Conservation (phyloP, 2,888 invertebrate species). For the Asteroscopus sphinx region DNA sequence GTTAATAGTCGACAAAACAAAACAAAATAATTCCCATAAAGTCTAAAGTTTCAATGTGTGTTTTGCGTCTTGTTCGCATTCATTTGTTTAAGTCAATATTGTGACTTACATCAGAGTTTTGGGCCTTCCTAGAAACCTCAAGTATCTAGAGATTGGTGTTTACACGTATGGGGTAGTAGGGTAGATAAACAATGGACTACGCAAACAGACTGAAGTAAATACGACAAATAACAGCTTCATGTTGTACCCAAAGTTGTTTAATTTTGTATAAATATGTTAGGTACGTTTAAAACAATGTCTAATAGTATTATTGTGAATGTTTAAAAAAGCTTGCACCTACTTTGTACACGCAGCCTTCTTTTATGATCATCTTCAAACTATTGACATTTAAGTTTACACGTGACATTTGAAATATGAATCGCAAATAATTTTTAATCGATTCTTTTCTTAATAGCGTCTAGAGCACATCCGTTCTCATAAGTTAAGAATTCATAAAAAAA, state of each 20-base stretch:
- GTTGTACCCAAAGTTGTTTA: constrained; percentile 32
- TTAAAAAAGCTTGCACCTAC: constrained; percentile 6
- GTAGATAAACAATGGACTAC: constrained; percentile 53
- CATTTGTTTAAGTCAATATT: constrained; percentile 45
- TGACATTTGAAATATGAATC: constrained; percentile 19
- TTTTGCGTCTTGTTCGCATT: constrained; percentile 18
- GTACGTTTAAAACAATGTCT: constrained; percentile 21
- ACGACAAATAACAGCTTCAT: constrained; percentile 37
- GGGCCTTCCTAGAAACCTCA: constrained; percentile 45
- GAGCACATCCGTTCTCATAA: not conserved
- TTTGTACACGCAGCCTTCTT: constrained; percentile 24
- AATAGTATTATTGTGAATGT: constrained; percentile 21
- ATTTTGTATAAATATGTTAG: constrained; percentile 20
- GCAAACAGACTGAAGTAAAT: constrained; percentile 53
- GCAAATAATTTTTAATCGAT: constrained; percentile 12
- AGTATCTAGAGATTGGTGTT: constrained; percentile 49
- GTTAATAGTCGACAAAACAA: constrained; percentile 26
- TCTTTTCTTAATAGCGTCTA: not conserved
- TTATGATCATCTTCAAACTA: constrained; percentile 35
- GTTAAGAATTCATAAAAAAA: too few relatives aligned
- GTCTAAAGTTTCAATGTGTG: constrained; percentile 14
- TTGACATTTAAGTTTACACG: constrained; percentile 28
- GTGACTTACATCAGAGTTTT: constrained; percentile 35
- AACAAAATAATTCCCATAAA: constrained; percentile 28
- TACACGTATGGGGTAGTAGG: constrained; percentile 46